Percentiles rank a stretch among this genome's conserved stretches.
These are phyloP conservation scores for Excalfactoria chinensis DNA, from an alignment of 2,113 vertebrate genomes.

Conservation along the genomic window DNA sequence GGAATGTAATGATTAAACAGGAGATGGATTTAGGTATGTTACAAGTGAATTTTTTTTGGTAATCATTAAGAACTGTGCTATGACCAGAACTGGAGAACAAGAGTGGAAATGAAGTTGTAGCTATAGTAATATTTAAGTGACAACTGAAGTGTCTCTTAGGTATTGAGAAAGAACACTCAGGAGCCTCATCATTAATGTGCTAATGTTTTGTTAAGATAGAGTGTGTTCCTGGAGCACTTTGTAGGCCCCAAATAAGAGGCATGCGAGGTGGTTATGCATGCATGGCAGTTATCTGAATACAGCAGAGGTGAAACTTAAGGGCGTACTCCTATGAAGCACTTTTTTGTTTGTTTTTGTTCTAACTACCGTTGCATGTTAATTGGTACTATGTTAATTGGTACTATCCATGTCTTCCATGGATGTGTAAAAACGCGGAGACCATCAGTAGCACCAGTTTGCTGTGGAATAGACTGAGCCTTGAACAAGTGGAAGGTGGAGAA, in stretches of 20 bases:
- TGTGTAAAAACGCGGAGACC: background rate
- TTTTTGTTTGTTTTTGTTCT: background rate
- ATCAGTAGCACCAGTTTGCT: background rate
- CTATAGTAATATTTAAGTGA: background rate
- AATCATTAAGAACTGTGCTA: background rate
- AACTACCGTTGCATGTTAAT: background rate
- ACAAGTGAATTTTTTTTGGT: background rate
- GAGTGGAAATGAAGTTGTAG: slow-evolving; percentile 28
- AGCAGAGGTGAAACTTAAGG: slow-evolving; percentile 19
- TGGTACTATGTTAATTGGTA: background rate
- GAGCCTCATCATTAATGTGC: background rate
- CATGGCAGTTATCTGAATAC: background rate
- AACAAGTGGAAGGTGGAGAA: background rate
- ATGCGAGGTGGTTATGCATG: background rate
- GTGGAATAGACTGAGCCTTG: background rate
- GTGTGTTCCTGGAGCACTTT: slow-evolving; percentile 28
- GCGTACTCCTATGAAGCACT: background rate
- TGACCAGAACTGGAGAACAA: background rate
- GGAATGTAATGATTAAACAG: background rate
- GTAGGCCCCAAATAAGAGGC: background rate
- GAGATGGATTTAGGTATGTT: background rate
- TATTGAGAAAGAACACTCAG: background rate
- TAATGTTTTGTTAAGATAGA: slow-evolving; percentile 41
- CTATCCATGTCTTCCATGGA: background rate
- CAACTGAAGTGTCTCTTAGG: background rate